phyloP scores from a whole-genome alignment of 2,113 vertebrate genomes.

The Condylura cristata region DNA sequence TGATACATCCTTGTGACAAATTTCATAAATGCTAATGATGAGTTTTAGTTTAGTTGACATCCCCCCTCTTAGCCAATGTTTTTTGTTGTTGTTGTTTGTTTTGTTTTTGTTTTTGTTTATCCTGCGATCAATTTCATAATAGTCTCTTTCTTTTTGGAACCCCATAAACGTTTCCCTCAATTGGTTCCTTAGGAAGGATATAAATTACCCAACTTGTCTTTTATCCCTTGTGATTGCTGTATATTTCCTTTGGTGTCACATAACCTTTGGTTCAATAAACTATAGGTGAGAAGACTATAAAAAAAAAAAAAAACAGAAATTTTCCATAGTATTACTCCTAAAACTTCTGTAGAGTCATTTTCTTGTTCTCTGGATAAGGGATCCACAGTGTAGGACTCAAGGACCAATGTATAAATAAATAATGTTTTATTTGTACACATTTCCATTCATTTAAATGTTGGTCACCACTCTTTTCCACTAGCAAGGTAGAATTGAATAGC shows the following conservation, averaged over 20 bases:
- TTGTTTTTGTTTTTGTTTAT: neutral
- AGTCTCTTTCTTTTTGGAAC: neutral
- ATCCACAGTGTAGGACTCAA: neutral
- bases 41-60: neutral
- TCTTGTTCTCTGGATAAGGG: neutral
- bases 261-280: neutral
- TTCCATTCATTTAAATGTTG: neutral
- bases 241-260: neutral
- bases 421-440: neutral
- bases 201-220: neutral
- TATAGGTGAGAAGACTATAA: neutral
- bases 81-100: neutral
- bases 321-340: neutral
- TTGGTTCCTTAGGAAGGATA: neutral
- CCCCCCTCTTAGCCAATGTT: neutral
- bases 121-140: neutral
- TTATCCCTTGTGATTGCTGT: rapidly evolving
- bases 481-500: neutral
- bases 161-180: neutral
- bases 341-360: neutral
- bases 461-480: neutral
- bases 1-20: neutral
- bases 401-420: neutral
- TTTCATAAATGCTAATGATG: neutral
- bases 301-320: too few species aligned